A percentile compares a stretch with the other conserved stretches of the same genome.
Conservation (phyloP, 92 coral and sea anemone genomes). For the Porites divaricata region DNA sequence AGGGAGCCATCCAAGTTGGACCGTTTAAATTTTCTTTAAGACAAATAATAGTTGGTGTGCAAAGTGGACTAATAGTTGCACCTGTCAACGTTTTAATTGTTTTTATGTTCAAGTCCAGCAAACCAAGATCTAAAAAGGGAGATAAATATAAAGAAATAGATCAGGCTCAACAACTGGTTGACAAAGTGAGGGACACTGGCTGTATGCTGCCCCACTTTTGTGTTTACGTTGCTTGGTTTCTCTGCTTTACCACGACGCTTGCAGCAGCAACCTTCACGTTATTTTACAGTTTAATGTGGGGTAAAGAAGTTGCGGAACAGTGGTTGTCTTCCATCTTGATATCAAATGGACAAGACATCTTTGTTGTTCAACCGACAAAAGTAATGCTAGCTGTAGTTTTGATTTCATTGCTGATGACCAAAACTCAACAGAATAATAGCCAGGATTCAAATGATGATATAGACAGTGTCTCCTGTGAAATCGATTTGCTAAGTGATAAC, state of each 20-base stretch:
- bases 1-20: slow-evolving; percentile 51
- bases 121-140: slow-evolving; percentile 8
- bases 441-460: background rate
- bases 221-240: slow-evolving; percentile 67
- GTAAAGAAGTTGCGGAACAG: slow-evolving; percentile 65
- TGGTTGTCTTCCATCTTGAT: slow-evolving; percentile 69
- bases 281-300: slow-evolving; percentile 77
- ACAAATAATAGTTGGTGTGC: slow-evolving; percentile 70
- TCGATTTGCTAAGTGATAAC: slow-evolving; percentile 33
- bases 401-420: slow-evolving; percentile 35
- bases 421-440: background rate
- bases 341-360: slow-evolving; percentile 59
- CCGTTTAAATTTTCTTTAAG: slow-evolving; percentile 56
- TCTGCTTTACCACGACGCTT: slow-evolving; percentile 46
- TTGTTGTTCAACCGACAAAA: slow-evolving; percentile 67
- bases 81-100: slow-evolving; percentile 60
- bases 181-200: slow-evolving; percentile 15
- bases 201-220: slow-evolving; percentile 69
- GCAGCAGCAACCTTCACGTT: slow-evolving; percentile 71
- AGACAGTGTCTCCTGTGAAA: background rate
- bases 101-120: slow-evolving; percentile 30
- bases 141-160: background rate
- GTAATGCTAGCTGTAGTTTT: slow-evolving; percentile 58
- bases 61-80: slow-evolving; percentile 64
- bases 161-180: background rate